Evolutionary conservation across 2,113 vertebrate species (phyloP).

Genomic region (Limnothrissa miodon): DNA sequence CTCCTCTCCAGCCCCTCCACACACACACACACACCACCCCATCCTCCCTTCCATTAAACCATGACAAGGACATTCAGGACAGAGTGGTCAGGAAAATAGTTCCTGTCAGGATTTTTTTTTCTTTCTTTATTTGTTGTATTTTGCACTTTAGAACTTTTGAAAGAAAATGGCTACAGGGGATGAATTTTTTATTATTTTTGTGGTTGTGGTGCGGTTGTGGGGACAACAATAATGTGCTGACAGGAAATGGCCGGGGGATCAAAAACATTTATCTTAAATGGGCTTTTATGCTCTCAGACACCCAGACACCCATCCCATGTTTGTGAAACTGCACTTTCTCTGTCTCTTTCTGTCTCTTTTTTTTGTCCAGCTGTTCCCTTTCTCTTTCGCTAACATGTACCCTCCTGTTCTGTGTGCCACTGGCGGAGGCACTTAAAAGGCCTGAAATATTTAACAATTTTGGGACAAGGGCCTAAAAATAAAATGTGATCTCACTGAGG

Average conservation of each 20-base stretch:
- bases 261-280: not conserved
- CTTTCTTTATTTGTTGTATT: not conserved
- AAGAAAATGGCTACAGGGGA: constrained; percentile 48
- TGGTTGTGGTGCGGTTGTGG: not conserved
- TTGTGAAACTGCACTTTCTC: not conserved
- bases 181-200: constrained; percentile 34
- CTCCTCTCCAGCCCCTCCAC: constrained; percentile 33
- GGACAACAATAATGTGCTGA: constrained; percentile 18
- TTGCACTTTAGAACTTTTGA: constrained; percentile 29
- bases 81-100: constrained; percentile 27
- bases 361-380: not conserved
- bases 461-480: constrained; percentile 41
- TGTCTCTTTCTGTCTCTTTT: not conserved
- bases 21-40: constrained; percentile 19
- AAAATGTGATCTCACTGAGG: constrained; percentile 36
- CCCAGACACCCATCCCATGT: not conserved
- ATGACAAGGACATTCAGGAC: constrained; percentile 69
- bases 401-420: not conserved
- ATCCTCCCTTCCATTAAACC: constrained; percentile 63
- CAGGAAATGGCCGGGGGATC: not conserved
- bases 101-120: not conserved
- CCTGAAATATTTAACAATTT: constrained; percentile 40
- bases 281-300: not conserved
- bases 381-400: constrained; percentile 6
- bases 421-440: not conserved